Evolutionary conservation across 2,888 invertebrate genomes (phyloP), one percentile per base, ranked within the genome.

Genomic region (Brachylomia viminalis): DNA sequence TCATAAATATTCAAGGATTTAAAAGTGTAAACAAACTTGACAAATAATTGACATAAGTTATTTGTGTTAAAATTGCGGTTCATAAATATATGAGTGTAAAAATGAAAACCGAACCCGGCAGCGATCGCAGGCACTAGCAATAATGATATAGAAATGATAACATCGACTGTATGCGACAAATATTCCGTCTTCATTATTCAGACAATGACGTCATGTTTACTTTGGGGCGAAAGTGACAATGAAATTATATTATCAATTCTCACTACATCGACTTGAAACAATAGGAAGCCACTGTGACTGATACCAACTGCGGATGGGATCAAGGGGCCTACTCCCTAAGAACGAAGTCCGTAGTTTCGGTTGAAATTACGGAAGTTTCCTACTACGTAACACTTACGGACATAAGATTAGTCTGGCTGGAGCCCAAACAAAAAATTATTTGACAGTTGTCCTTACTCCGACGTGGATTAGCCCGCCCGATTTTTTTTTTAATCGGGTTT

Each of bases 181-280:
- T 65, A 68, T 82, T 67, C 62, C 47, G 61, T 30, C 13, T 68
- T 68, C 47, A 65, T 59, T 54, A 64, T 58, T 58, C 66, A 65
- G 27, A 66, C 38, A 59, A 61, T 70, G 54, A 61, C 69, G 59
- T 70, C 79, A 68, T 30, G 59, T 68, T 59, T 52, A 42, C 54
- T n/a, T 61, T n/a, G 11, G 6, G n/a, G n/a, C 45, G 66, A 66
- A 71, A 74, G 27, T 72, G 62, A 82, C 77, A 82, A 71, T 68
- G 45, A 67, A 71, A 66, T 67, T 52, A 56, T 47, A 23, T 33
- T 62, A 65, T 68, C 54, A 58, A 42, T 68, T 77, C 64, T 56
- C 54, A 66, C 15, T 56, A 66, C 17, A 54, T 52, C 33, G 33
- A 54, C 52, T 45, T 54, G 33, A 61, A 64, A 81, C 42, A 81